Base-by-base conservation (phyloP, 1,140 invertebrate genomes). In the Camponotus vicinus region DNA sequence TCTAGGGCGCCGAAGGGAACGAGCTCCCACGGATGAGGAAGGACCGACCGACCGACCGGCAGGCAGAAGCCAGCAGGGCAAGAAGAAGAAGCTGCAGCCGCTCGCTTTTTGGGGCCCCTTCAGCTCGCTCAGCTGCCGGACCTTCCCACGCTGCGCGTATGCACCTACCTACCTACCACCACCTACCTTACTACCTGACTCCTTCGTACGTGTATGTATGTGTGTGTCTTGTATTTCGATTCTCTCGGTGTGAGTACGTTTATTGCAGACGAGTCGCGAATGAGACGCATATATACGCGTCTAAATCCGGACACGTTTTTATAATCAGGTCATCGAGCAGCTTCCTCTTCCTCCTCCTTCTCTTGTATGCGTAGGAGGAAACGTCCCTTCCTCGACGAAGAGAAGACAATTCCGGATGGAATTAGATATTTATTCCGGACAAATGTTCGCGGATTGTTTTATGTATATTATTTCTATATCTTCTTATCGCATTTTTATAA, bases 121-220 rank as follows among this genome's bases (percentile, higher is more conserved):
- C 80, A 87, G 61, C 45, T 87, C 89, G 86, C 89, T 95, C 94
- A 95, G 94, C 94, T 95, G 94, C 93, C 94, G 91, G 91, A 94
- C 92, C 94, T 95, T 95, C 94, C 94, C 94, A 95, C 94, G 94
- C 93, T 93, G 89, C 88, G 85, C 92, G 87, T 92, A 91, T 93
- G 88, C 88, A 93, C 90, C 92, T 93, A 92, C 92, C 91, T 87
- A 52, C 49, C 45, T 49, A 92, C 85, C 90, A 87, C 86, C 91
- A 91, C 88, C 84, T 66, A 86, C 61, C 85, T 86, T 83, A 79
- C 89, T 90, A 78, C 86, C 93, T 94, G 92, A 94, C 92, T 94
- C 91, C 80, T 55, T 34, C 61, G 61, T 63, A 52, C 27, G 57
- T 85, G 69, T 78, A 69, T 42, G 34, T 8, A 76, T 82, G 70